Evolutionary conservation across 2,888 invertebrate genomes (phyloP), one percentile per base, ranked within the genome.

Genomic region (Rhyacophila evoluta): DNA sequence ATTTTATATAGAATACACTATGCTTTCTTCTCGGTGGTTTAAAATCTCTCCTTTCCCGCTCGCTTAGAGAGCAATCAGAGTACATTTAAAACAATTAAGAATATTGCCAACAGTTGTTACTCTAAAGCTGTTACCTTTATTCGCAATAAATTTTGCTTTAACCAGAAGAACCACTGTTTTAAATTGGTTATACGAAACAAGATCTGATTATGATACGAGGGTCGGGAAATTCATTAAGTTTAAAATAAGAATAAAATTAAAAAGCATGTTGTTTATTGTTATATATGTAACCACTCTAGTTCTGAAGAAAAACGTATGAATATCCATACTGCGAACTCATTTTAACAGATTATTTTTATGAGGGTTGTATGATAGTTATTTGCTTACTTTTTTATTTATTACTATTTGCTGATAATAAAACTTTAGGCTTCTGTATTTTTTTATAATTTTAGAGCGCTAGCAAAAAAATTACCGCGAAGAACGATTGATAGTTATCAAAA

Each of bases 61-160:
- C 38, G 37, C 55, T 71, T 37, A 27, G 37, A 67, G 68, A 71
- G 74, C 74, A 80, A 74, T 76, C 71, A 68, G 72, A 39, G 76
- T 76, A 41, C 75, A 71, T 74, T 79, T 74, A 39, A 76, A 79
- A 81, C 81, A 81, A 81, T 81, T 81, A 81, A 81, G 81, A 75
- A 78, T 75, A 79, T 78, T 78, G 81, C 78, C 78, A 67, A 72
- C 74, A 41, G 79, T 74, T 74, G 78, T 78, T 78, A 74, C 81
- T 69, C 77, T 55, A 55, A 55, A 19, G 55, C 55, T 55, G 55
- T 55, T 55, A 55, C 55, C 55, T 55, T 55, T 55, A 55, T 55
- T 55, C 55, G 55, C 55, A 55, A 55, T 55, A 55, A 55, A 55
- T 55, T 55, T 55, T 55, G 15, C 55, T 55, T 55, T 55, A 19